Evolutionary conservation across 2,888 invertebrate species (phyloP), one percentile per base, ranked within the genome.

Genomic region (Noctua janthe): DNA sequence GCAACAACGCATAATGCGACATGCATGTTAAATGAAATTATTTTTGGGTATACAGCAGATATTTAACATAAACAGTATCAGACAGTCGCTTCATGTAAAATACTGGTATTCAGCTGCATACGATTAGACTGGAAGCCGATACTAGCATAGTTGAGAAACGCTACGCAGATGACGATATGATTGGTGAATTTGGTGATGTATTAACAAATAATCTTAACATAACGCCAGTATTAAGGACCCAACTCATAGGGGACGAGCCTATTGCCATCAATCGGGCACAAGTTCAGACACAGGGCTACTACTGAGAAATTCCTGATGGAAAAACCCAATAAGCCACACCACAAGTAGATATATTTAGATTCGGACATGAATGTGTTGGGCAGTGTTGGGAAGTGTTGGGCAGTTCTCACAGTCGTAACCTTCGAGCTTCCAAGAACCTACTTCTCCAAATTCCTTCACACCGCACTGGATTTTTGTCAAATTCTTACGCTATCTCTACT

Each of bases 1-100:
- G 75, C 87, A 78, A 78, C 78, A 56, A n/a, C 71, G 69, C 78
- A 20, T 64, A 35, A 72, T 67, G 49, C n/a, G 64, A 35, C 43
- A 49, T 72, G 51, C 67, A 66, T 82, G 17, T 66, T 73, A 15
- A 64, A 15, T 49, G n/a, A 8, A 29, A 71, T 67, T 47, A 71
- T 78, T 78, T 70, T 56, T 17, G 70, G 59, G 4, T 5, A 23
- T 23, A 56, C n/a, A n/a, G 5, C 11, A 23, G 10, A 56, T 10
- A 13, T n/a, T 6, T n/a, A 35, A 35, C 3, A 64, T 4, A 20
- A 1, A 39, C 10, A 39, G 35, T 35, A 29, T 29, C 29, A 29
- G 29, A 29, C 29, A 67, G n/a, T 43, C 39, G 11, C 11, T 39
- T 11, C 29, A 39, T 66, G 39, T 66, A 1, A 23, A 39, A 11